These are phyloP conservation scores for Scortum barcoo DNA, from an alignment of 2,113 vertebrate genomes.

Conservation along the genomic window DNA sequence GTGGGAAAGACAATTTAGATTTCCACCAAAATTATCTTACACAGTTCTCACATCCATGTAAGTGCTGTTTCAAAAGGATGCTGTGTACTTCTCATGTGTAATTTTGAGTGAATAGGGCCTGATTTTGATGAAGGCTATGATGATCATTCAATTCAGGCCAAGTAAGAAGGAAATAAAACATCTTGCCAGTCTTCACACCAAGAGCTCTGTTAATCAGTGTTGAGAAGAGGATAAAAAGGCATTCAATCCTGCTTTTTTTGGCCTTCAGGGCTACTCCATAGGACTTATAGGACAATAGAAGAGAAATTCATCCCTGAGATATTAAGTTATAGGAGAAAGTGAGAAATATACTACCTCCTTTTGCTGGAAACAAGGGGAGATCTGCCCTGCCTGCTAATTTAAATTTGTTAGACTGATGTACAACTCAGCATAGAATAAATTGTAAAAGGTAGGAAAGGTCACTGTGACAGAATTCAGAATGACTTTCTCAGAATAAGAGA, in stretches of 20 bases:
- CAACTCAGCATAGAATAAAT: conserved; percentile 43
- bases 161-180: conserved; percentile 33
- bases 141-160: conserved; percentile 54
- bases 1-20: conserved; percentile 33
- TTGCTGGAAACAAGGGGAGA: not conserved
- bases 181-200: conserved; percentile 31
- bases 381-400: conserved; percentile 23
- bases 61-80: conserved; percentile 32
- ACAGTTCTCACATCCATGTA: not conserved
- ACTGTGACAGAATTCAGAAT: conserved; percentile 53
- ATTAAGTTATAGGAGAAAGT: conserved; percentile 5
- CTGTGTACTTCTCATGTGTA: conserved; percentile 30
- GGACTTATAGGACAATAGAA: conserved; percentile 25
- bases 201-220: conserved; percentile 47
- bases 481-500: conserved; percentile 31
- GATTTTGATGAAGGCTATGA: conserved; percentile 59
- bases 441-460: conserved; percentile 53
- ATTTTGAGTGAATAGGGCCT: conserved; percentile 60
- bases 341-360: conserved; percentile 31
- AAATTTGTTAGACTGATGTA: conserved; percentile 48
- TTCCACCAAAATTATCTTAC: conserved; percentile 13
- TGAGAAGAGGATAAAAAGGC: conserved; percentile 29
- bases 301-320: conserved; percentile 31
- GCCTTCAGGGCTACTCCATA: not conserved
- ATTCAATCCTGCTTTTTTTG: conserved; percentile 26